Evolutionary conservation across 2,888 invertebrate species (phyloP), one percentile per base, ranked within the genome.

Genomic region (Fissipunctia ypsillon): DNA sequence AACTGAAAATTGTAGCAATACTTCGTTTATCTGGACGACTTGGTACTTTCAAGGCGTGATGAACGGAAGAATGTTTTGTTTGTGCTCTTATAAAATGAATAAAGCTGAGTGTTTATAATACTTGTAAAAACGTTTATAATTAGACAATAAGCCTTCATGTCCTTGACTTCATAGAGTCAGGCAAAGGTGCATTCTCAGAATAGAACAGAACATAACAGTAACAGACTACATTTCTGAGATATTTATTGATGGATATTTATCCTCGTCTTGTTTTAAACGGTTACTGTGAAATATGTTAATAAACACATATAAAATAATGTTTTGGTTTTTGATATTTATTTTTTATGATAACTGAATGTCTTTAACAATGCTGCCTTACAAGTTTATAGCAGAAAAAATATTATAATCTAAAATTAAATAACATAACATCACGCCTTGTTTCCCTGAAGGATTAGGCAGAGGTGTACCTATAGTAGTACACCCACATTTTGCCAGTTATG

Each of bases 1-100:
- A 87, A 85, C 79, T 86, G 79, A 81, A 79, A 84, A 78, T 72
- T 76, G 73, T 77, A 66, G 76, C 69, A 77, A 78, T 77, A 78
- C 79, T 79, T 76, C 66, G 73, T 69, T 83, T 78, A 78, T 78
- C 69, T 76, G 52, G 60, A 71, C n/a, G 81, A 84, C 84, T 81
- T 75, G 56, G 60, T 80, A 66, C 76, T 59, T 73, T 35, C 41
- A 41, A 83, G 61, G 76, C 76, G 59, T 72, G 48, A 79, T 81
- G 69, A 25, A 76, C 9, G 31, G 28, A 45, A 48, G 35, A 52
- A 66, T 57, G 25, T 66, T 65, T 71, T 70, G 31, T 81, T 57
- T 65, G 31, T 68, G 31, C 68, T 57, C 64, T 69, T 63, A n/a
- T 64, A 65, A 68, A 48, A 6, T 31, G 25, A 48, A 25, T 66